Evolutionary conservation across 2,797 vertebrate species (phyloP), one percentile per base, ranked within the genome.

Genomic region (Dromococcyx pavoninus): DNA sequence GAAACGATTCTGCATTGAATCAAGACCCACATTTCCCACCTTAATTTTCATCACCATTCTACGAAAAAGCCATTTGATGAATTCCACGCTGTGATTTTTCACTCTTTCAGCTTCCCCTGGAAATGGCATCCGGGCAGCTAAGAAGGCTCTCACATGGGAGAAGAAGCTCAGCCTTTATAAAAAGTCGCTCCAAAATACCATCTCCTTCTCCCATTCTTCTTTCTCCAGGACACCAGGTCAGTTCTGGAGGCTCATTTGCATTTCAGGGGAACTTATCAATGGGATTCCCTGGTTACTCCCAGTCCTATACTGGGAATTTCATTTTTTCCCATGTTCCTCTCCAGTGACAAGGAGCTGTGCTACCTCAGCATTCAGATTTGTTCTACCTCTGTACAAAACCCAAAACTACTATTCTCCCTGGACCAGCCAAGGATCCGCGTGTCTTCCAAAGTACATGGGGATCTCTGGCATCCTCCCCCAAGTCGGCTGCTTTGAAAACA

Each of bases 31-130:
- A 0, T 23, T 71, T 17, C 73, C 73, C 65, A 56, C 6, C 32
- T 44, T 32, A 0, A 53, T 69, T 50, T 84, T 61, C 7, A 3
- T 7, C 4, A 0, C 37, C 0, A 60, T 19, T 16, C 32, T 16
- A 0, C 0, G 0, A 18, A 58, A 54, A 72, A 75, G 51, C 23
- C 48, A 0, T 16, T 23, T 0, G 0, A 4, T 14, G 28, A 10
- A 13, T 17, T 24, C 44, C 53, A 50, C 9, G 0, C 17, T 0
- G 0, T 1, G 41, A 4, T 5, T 58, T n/a, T 72, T n/a, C 8
- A 0, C 13, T 21, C 15, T 1, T 72, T 6, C 91, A 96, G 96
- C 6, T 39, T 14, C 50, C 41, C 79, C 0, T 22, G 70, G 66
- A 6, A 65, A 8, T 3, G 72, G 3, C 11, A 18, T 18, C 58